Evolutionary conservation across 2,797 vertebrate genomes (phyloP), one percentile per base, ranked within the genome.

Genomic region (Danio tinwini): DNA sequence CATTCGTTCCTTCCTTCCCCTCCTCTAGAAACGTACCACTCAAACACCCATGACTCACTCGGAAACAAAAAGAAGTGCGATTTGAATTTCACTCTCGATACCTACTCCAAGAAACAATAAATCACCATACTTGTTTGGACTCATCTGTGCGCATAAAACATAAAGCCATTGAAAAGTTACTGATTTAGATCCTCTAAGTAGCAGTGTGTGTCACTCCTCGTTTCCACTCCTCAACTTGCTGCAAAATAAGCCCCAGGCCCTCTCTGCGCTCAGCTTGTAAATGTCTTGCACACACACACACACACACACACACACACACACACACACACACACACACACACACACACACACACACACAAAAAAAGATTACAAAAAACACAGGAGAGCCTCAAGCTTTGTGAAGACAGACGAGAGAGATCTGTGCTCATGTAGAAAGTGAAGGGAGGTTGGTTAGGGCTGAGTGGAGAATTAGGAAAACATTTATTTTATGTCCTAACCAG

Each of bases 221-320:
- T 89, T 89, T 89, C 88, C 84, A 88, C 85, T 84, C 84, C 80
- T 87, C 80, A 74, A 74, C 82, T 86, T 85, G 84, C 83, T 59
- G 81, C 80, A 82, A 76, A 76, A 80, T 80, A 83, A 67, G 76
- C 80, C 77, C 81, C 74, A 78, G 72, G 59, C 79, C 80, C 73
- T 42, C 81, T 61, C 78, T 84, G 82, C 70, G 80, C 67, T 81
- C 61, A 86, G 85, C 89, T 90, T 87, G 87, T 90, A 90, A 91
- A 92, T 85, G 90, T 91, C 89, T 85, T 80, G 5, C 50, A 85
- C 88, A 89, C 89, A 89, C n/a, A n/a, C n/a, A n/a, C n/a, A n/a
- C n/a, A n/a, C n/a, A n/a, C n/a, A n/a, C n/a, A n/a, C n/a, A n/a
- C n/a, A n/a, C n/a, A n/a, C n/a, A n/a, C n/a, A n/a, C n/a, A n/a